These are phyloP conservation scores for Polyodon spathula DNA, from an alignment of 2,113 vertebrate species.

Conservation along the genomic window DNA sequence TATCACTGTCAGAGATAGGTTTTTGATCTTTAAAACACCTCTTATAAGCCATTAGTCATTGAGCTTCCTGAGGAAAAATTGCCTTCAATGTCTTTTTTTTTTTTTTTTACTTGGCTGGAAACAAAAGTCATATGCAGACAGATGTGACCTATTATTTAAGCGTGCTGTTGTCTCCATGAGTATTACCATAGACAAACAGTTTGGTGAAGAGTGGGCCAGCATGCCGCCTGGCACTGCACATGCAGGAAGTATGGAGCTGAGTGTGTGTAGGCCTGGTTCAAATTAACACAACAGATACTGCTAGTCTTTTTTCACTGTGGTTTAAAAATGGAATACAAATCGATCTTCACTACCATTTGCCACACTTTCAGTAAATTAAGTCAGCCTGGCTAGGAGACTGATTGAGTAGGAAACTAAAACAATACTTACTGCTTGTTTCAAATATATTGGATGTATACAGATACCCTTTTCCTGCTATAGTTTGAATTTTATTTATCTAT, in stretches of 20 bases:
- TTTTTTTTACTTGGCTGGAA: conserved; percentile 32
- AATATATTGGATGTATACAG: too few relatives aligned
- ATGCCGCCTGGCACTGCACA: conserved; percentile 13
- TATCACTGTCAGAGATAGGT: conserved; percentile 21
- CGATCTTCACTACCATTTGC: not conserved
- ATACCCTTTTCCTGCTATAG: too few relatives aligned
- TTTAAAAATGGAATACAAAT: conserved; percentile 10
- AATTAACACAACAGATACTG: conserved; percentile 22
- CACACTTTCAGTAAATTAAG: not conserved
- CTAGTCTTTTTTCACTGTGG: not conserved
- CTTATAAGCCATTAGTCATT: conserved; percentile 15
- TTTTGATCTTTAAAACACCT: conserved; percentile 43
- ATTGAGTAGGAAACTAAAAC: not conserved
- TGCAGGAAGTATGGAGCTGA: conserved; percentile 27
- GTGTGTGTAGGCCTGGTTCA: conserved; percentile 24
- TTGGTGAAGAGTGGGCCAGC: conserved; percentile 16
- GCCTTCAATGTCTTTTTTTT: conserved; percentile 30
- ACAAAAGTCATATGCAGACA: conserved; percentile 26
- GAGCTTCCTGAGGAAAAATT: conserved; percentile 27
- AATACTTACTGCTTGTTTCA: not conserved
- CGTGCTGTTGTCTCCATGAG: conserved; percentile 30
- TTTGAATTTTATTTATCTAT: too few relatives aligned
- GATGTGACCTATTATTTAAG: conserved; percentile 41
- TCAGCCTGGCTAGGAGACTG: not conserved
- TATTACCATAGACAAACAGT: conserved; percentile 8